These are phyloP conservation scores for Drosophila takahashii DNA, from an alignment of 1,140 invertebrate genomes.

Conservation along the genomic window DNA sequence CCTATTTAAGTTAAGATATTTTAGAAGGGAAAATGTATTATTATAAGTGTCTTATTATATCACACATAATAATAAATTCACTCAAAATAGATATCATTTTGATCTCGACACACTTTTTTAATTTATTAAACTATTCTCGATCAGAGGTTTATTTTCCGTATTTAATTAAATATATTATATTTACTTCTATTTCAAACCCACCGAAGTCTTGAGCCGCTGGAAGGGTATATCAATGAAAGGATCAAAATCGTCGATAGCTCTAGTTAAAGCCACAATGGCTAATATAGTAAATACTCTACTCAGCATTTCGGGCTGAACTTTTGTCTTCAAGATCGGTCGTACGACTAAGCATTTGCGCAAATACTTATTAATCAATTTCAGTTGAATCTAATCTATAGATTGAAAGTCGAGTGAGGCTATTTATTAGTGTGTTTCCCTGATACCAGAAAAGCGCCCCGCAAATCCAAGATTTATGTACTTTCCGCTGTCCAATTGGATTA, in stretches of 20 bases:
- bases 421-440: conserved; percentile 21
- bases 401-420: conserved; percentile 17
- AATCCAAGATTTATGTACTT: conserved; percentile 57
- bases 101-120: too few species aligned
- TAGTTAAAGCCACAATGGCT: conserved; percentile 29
- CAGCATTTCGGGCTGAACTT: conserved; percentile 38
- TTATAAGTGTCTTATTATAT: too few species aligned
- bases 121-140: too few species aligned
- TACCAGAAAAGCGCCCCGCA: conserved; percentile 10
- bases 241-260: conserved; percentile 33
- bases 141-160: too few species aligned
- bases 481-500: conserved; percentile 19
- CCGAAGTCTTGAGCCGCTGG: conserved; percentile 65
- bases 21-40: too few species aligned
- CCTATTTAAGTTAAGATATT: too few species aligned
- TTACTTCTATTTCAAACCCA: conserved; percentile 2
- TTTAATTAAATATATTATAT: too few species aligned
- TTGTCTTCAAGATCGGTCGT: conserved; percentile 1
- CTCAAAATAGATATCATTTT: too few species aligned
- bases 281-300: conserved; percentile 26
- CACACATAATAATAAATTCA: too few species aligned
- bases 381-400: conserved; percentile 63
- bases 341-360: conserved; percentile 31
- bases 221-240: conserved; percentile 71
- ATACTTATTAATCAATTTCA: conserved; percentile 9